These are phyloP conservation scores for Falco concolor DNA, from an alignment of 2,797 vertebrate species.

Conservation along the genomic window DNA sequence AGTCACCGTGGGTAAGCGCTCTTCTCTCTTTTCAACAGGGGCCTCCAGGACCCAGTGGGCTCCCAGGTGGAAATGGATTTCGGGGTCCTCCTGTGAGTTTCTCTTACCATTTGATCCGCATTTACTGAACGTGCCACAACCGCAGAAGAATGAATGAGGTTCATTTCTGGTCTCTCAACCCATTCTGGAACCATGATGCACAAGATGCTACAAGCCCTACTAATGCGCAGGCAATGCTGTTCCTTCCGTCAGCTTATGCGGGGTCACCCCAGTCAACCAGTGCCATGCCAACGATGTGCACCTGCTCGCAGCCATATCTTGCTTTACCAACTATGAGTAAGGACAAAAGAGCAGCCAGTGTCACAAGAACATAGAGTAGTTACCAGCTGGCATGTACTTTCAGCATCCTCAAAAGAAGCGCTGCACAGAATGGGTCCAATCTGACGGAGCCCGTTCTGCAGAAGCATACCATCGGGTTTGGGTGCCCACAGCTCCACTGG, in stretches of 20 bases:
- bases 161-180: not conserved
- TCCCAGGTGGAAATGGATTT: slow-evolving; percentile 86
- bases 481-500: not conserved
- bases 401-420: not conserved
- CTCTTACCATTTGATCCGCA: not conserved
- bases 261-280: not conserved
- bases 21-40: slow-evolving; percentile 77
- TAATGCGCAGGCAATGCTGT: fast-evolving
- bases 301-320: not conserved
- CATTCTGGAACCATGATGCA: not conserved
- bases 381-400: not conserved
- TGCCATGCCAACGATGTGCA: not conserved
- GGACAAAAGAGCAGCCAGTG: not conserved
- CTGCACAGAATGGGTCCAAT: not conserved
- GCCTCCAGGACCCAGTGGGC: slow-evolving; percentile 87
- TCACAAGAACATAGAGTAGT: not conserved
- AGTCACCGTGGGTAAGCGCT: not conserved
- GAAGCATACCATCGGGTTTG: not conserved
- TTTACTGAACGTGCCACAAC: not conserved
- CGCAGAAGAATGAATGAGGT: not conserved
- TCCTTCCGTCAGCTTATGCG: not conserved
- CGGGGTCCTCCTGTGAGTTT: slow-evolving; percentile 86
- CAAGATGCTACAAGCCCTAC: not conserved
- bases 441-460: not conserved
- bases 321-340: not conserved